Percentiles rank a stretch among this genome's conserved stretches.
Conservation (phyloP, 2,797 vertebrate genomes). For the Cossypha polioptera region DNA sequence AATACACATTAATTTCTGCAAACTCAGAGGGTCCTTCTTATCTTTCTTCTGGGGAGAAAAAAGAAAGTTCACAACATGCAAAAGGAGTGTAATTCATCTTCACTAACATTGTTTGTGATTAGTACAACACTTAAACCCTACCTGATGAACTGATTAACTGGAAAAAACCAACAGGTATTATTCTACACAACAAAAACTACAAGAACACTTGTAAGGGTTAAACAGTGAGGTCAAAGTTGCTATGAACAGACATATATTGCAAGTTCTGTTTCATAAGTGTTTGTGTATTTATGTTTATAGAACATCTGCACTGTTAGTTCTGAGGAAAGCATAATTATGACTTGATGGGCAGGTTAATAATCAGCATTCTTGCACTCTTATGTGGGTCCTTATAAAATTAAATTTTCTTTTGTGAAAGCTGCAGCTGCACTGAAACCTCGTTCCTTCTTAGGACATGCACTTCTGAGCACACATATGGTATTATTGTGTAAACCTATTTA, state of each 20-base stretch:
- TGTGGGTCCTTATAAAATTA: background rate
- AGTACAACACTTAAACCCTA: background rate
- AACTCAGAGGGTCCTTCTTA: background rate
- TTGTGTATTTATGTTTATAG: slow-evolving; percentile 10
- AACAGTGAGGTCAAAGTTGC: slow-evolving; percentile 35
- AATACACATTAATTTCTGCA: background rate
- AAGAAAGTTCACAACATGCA: slow-evolving; percentile 13
- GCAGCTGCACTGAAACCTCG: background rate
- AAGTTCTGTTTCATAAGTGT: slow-evolving; percentile 37
- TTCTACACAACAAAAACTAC: background rate
- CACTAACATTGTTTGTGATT: background rate
- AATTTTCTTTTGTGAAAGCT: background rate
- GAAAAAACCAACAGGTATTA: background rate
- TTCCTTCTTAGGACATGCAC: background rate
- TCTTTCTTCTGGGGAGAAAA: background rate
- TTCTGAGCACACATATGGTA: background rate
- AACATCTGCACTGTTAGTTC: slow-evolving; percentile 15
- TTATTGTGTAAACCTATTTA: background rate
- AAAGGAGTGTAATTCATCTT: slow-evolving; percentile 30
- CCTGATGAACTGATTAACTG: background rate
- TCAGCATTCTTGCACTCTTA: background rate
- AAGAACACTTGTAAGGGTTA: background rate
- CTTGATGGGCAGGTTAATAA: background rate
- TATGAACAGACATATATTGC: slow-evolving; percentile 24
- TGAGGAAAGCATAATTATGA: slow-evolving; percentile 13